phyloP scores from a whole-genome alignment of 2,888 invertebrate species.

The Aspidapion aeneum region DNA sequence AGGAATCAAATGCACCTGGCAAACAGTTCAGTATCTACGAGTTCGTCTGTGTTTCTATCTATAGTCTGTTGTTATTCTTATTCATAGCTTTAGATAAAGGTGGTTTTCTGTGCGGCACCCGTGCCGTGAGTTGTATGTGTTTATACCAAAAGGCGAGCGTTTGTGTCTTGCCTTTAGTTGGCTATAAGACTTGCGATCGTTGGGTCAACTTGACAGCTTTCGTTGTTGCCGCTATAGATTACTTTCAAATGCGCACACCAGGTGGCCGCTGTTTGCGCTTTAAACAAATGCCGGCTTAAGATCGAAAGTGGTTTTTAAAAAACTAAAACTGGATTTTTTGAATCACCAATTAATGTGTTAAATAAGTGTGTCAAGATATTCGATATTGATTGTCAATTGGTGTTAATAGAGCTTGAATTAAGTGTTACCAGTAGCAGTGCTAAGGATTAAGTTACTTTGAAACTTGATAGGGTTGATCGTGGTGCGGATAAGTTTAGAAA shows the following conservation, averaged over 20 bases:
- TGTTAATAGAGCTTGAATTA: neutral
- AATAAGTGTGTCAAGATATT: constrained; percentile 8
- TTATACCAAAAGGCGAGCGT: neutral
- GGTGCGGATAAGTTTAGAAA: no score
- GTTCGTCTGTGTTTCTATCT: no score
- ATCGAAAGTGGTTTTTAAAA: constrained; percentile 16
- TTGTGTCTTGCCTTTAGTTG: neutral
- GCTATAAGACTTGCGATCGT: neutral
- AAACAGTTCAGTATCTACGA: no score
- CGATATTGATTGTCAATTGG: neutral
- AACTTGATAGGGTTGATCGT: no score
- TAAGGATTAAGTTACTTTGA: neutral
- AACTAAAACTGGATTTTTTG: constrained; percentile 10
- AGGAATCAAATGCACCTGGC: no score
- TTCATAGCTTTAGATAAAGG: no score
- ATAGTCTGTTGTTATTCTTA: no score
- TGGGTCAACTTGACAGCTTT: neutral
- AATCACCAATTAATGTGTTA: no score
- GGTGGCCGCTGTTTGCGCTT: neutral
- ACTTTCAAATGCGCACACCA: neutral
- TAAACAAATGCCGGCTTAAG: neutral
- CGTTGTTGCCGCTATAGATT: neutral
- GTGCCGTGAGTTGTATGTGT: neutral
- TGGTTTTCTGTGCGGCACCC: no score
- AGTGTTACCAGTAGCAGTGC: neutral